These are phyloP conservation scores for Lottia gigantea DNA, from an alignment of 2,888 invertebrate species.

Conservation along the genomic window DNA sequence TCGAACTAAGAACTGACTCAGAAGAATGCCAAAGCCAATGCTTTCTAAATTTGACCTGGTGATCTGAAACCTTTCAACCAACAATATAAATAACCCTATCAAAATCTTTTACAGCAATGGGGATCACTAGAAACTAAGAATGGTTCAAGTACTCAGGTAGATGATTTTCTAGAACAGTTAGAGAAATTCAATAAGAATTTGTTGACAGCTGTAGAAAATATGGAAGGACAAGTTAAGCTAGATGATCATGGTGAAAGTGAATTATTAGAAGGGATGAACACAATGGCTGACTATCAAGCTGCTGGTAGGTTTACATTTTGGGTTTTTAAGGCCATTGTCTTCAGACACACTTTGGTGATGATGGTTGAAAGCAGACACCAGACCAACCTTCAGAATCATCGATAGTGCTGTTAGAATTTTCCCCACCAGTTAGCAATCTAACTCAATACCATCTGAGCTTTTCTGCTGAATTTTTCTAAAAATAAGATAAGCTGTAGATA, in stretches of 20 bases:
- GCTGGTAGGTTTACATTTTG: constrained; percentile 48
- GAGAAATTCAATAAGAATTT: constrained; percentile 65
- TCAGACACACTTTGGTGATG: too few relatives aligned
- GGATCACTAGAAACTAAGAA: constrained; percentile 55
- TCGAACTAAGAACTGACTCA: too few relatives aligned
- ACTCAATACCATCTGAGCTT: too few relatives aligned
- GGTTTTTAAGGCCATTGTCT: too few relatives aligned
- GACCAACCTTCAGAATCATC: too few relatives aligned
- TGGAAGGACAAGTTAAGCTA: constrained; percentile 66
- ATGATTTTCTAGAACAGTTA: constrained; percentile 66
- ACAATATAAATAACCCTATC: neutral
- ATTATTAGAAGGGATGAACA: constrained; percentile 60
- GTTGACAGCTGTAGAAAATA: constrained; percentile 62
- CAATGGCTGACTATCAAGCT: constrained; percentile 64
- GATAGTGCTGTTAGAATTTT: too few relatives aligned
- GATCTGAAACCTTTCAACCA: neutral
- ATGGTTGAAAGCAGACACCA: too few relatives aligned
- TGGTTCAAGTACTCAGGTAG: constrained; percentile 57
- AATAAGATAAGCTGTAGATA: too few relatives aligned
- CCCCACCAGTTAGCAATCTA: too few relatives aligned
- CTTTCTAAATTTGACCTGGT: neutral
- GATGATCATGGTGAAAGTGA: constrained; percentile 62
- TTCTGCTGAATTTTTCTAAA: too few relatives aligned
- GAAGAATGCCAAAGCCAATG: neutral
- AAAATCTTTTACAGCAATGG: constrained; percentile 55